Evolutionary conservation across 2,113 vertebrate species (phyloP).

Genomic region (Fregetta grallaria): DNA sequence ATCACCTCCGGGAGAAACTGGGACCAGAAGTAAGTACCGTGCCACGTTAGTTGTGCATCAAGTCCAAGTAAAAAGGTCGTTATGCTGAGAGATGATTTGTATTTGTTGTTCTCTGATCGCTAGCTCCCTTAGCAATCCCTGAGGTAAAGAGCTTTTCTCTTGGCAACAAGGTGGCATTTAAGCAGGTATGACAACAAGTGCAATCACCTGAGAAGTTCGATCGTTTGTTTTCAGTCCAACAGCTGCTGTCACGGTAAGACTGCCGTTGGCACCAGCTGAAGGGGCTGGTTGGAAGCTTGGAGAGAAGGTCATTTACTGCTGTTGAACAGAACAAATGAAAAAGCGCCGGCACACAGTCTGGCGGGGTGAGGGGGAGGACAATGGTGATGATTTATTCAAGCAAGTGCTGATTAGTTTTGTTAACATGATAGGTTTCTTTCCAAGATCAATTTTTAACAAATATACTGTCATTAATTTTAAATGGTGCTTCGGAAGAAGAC

Average conservation of each 20-base stretch:
- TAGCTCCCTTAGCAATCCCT: not conserved
- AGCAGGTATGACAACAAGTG: not conserved
- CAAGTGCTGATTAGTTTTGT: not conserved
- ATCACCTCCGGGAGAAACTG: conserved; percentile 82
- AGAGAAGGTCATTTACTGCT: not conserved
- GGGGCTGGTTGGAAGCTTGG: not conserved
- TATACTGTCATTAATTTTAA: not conserved
- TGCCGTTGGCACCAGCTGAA: not conserved
- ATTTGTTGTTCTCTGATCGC: not conserved
- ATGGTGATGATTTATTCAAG: not conserved
- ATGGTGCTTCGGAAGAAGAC: not conserved
- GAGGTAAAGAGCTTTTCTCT: not conserved
- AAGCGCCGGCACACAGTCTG: accelerated
- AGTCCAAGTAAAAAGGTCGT: not conserved
- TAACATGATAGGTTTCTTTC: not conserved
- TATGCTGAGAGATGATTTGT: not conserved
- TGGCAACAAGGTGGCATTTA: not conserved
- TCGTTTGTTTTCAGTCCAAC: not conserved
- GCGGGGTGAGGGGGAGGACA: not conserved
- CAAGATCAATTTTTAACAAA: not conserved
- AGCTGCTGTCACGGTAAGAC: not conserved
- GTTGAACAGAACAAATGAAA: not conserved
- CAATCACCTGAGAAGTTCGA: not conserved
- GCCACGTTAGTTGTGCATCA: accelerated
- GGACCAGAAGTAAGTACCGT: conserved; percentile 76